Evolutionary conservation across 2,888 invertebrate species (phyloP), one percentile per base, ranked within the genome.

Genomic region (Bursaphelenchus okinawaensis): DNA sequence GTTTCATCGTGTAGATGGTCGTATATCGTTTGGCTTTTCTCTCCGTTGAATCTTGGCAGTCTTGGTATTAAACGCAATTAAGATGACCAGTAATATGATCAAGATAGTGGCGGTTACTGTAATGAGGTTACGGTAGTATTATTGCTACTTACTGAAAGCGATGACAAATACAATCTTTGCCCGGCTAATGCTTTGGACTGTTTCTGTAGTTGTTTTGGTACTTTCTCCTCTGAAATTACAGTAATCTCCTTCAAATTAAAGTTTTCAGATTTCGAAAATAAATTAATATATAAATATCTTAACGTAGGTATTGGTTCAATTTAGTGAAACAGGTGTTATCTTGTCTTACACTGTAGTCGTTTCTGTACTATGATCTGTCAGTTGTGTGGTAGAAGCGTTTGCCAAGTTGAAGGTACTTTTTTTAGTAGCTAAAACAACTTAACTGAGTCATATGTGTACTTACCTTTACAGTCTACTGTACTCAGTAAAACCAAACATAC

Each of bases 371-470:
- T 4, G n/a, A n/a, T 40, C 31, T 29, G 7, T n/a, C n/a, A n/a
- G n/a, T 29, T 7, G 31, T 29, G 31, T 12, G 12, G 12, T 40
- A 16, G 40, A 40, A 16, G 40, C 16, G 40, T 1, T 40, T 4
- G 40, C 12, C 1, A 40, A n/a, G 40, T n/a, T 40, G 40, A 40
- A 40, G 12, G 40, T 40, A n/a, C 40, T 40, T 40, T 59, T 59
- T 59, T 59, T 31, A 1, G 60, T 31, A 29, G 6, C 60, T 59
- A 23, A 54, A 59, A n/a, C 8, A 26, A 29, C 16, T 51, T 59
- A 26, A 59, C 8, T 29, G 7, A 16, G 12, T 40, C 12, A 40
- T 40, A 16, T 40, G 12, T 16, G 16, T 12, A 40, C 40, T 40
- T n/a, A 40, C 40, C 40, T 40, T 40, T 40, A 16, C 16, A 16